Base-by-base conservation (phyloP, 2,113 vertebrate species). In the Pagrus major region DNA sequence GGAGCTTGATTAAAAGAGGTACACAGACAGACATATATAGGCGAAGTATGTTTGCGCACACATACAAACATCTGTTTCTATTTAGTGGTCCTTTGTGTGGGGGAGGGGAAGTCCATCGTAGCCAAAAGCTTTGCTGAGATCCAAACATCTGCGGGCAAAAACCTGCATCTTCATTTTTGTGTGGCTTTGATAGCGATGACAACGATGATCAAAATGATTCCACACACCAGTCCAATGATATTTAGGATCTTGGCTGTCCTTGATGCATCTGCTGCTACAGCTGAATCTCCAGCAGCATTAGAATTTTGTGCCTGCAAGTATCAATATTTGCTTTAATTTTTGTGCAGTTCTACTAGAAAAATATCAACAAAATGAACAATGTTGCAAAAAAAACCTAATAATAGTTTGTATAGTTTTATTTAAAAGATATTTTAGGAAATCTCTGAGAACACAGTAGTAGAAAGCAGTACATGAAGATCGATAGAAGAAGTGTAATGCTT, bases 191-290 rank as follows among this genome's bases (percentile, higher is more conserved):
- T 0, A 6, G 69, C 47, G 20, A 89, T 27, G 6, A 84, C 0
- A 42, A 91, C 80, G 64, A 84, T 77, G 6, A 90, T 4, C 0
- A 83, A 0, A 69, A 94, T 83, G 3, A 93, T 56, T 76, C 93
- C 94, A 56, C 71, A 54, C 35, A 95, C 80, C 4, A 93, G 46
- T 27, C 68, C 89, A 1, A 80, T 0, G 55, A 94, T 64, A 52
- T 95, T 95, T 0, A 94, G 85, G 2, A 3, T 85, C 83, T 86
- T 94, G 44, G 93, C 94, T 1, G 51, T 93, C 20, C 75, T 85
- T 2, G 93, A 94, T 15, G 93, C 91, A 1, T 84, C 84, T 10
- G 16, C 5, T 6, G 94, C 94, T 6, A 0, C 1, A 1, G 27
- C 18, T 3, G n/a, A 9, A 3, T 94, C 73, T 44, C 93, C 94